Percentiles rank a stretch among this genome's conserved stretches.
These are phyloP conservation scores for Melanaphis sacchari DNA, from an alignment of 1,140 invertebrate genomes.

Conservation along the genomic window DNA sequence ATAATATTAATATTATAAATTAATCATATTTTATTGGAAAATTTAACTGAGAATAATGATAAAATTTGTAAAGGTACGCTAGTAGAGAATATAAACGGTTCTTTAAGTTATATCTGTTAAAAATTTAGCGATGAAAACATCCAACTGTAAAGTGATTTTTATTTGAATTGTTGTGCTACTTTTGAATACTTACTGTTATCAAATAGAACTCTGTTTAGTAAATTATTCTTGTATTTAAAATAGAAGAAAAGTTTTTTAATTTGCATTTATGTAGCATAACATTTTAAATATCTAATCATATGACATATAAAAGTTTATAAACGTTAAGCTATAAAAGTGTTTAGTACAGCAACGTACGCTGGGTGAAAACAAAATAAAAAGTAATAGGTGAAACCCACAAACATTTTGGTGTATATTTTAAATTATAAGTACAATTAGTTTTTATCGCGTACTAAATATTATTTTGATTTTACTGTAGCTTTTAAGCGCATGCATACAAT, in stretches of 20 bases:
- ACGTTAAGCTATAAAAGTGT: neutral
- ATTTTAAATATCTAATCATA: neutral
- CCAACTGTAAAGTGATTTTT: neutral
- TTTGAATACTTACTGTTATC: no score
- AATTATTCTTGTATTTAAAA: neutral
- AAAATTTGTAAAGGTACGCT: no score
- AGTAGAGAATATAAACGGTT: no score
- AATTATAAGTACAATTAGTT: neutral
- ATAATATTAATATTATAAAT: no score
- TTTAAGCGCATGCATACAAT: neutral
- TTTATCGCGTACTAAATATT: neutral
- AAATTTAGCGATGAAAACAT: neutral
- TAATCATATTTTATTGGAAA: no score
- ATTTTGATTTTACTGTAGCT: neutral
- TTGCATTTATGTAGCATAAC: neutral
- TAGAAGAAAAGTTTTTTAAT: neutral
- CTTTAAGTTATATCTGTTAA: neutral
- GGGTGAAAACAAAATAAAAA: neutral
- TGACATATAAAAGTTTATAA: neutral
- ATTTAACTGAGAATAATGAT: no score
- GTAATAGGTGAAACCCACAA: neutral
- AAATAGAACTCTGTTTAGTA: neutral
- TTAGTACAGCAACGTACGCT: neutral
- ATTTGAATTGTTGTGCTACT: neutral
- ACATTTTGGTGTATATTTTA: neutral